phyloP scores from a whole-genome alignment of 2,888 invertebrate genomes.

The Deilephila elpenor region DNA sequence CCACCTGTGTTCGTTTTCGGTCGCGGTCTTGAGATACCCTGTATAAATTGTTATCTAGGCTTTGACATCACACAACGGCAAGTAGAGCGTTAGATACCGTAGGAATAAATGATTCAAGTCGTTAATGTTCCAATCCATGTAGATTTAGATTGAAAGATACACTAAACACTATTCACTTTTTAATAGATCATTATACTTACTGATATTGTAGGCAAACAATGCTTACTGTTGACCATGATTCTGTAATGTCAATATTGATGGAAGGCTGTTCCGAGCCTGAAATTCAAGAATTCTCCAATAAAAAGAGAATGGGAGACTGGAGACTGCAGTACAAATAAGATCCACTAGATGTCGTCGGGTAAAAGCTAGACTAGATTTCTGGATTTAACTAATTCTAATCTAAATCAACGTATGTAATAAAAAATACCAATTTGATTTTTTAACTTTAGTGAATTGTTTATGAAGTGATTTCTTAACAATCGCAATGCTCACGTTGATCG shows the following conservation, averaged over 20 bases:
- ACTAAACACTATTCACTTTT: not conserved
- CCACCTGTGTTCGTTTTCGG: too few relatives aligned
- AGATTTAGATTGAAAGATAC: not conserved
- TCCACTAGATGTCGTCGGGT: too few relatives aligned
- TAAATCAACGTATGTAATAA: not conserved
- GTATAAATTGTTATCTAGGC: too few relatives aligned
- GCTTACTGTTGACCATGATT: constrained; percentile 82
- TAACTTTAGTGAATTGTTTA: too few relatives aligned
- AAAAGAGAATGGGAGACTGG: not conserved
- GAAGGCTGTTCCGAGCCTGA: constrained; percentile 42
- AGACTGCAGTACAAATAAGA: too few relatives aligned
- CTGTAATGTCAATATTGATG: constrained; percentile 55
- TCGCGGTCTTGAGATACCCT: too few relatives aligned
- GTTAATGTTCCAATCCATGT: too few relatives aligned
- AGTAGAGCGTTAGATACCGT: too few relatives aligned
- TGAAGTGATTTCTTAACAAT: not conserved
- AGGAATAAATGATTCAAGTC: too few relatives aligned
- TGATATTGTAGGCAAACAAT: constrained; percentile 83
- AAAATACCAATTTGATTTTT: not conserved
- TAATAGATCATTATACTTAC: constrained; percentile 59
- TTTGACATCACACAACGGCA: too few relatives aligned
- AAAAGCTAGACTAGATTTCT: too few relatives aligned
- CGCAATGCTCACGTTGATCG: not conserved
- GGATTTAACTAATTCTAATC: too few relatives aligned
- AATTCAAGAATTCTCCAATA: not conserved